Base-by-base conservation (phyloP, 2,888 invertebrate species). In the Artemia sinica region DNA sequence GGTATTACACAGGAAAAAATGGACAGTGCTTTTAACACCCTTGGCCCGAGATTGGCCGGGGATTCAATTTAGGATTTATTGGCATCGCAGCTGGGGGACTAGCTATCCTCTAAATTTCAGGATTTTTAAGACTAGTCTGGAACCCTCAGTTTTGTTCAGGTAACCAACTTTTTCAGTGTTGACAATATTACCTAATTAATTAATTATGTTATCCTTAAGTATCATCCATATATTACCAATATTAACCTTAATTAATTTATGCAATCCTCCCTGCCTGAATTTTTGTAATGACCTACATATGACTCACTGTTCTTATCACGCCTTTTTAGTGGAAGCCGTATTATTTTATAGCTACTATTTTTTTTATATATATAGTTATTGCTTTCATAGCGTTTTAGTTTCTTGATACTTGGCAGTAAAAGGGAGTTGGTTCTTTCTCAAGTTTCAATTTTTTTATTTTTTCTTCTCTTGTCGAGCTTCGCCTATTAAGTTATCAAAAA, bases 181-280 rank as follows among this genome's bases (percentile, higher is more conserved):
- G 28, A 28, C 28, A 28, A 28, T 4, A 4, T 28, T 28, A 1
- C 28, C 4, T 28, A 28, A 28, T 28, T 28, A 28, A 28, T 28
- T 28, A n/a, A n/a, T n/a, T n/a, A n/a, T n/a, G n/a, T n/a, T n/a
- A n/a, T n/a, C n/a, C n/a, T n/a, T n/a, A n/a, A n/a, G n/a, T n/a
- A n/a, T n/a, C n/a, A n/a, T n/a, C n/a, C n/a, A n/a, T n/a, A n/a
- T n/a, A n/a, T n/a, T n/a, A n/a, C n/a, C n/a, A n/a, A n/a, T n/a
- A n/a, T n/a, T n/a, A n/a, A n/a, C 41, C 41, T 41, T 41, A 41
- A 41, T 28, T 69, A 5, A 10, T 69, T 52, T 69, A 67, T 67
- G 66, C 10, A 1, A 11, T 68, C 14, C 67, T n/a, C 48, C 41
- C 67, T 12, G 13, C 12, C 9, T 68, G 67, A 28, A 18, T 48